Evolutionary conservation across 1,140 invertebrate species (phyloP).

Genomic region (Wiebesia pumilae): DNA sequence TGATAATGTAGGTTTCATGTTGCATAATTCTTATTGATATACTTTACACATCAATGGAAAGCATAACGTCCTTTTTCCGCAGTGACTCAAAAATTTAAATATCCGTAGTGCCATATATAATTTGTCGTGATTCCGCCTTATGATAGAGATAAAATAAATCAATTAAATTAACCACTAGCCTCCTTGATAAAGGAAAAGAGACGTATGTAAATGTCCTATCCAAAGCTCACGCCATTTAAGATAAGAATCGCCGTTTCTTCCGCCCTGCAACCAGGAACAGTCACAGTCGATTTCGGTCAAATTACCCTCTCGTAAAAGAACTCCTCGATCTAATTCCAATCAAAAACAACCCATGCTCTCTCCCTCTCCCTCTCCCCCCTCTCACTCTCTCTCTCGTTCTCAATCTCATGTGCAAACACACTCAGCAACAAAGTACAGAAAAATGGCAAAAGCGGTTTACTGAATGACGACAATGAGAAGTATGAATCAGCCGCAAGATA

Average conservation of each 20-base stretch:
- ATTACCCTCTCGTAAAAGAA: constrained; percentile 34
- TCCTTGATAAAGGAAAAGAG: constrained; percentile 19
- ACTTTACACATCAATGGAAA: not conserved
- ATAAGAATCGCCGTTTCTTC: constrained; percentile 44
- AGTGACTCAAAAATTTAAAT: not conserved
- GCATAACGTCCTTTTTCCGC: not conserved
- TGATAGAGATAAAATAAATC: constrained; percentile 37
- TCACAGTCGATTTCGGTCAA: constrained; percentile 27
- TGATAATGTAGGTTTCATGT: not conserved
- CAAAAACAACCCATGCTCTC: not conserved
- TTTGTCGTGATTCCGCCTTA: constrained; percentile 1
- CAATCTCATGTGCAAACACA: not conserved
- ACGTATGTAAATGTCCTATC: not conserved
- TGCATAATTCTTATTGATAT: not conserved
- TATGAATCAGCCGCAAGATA: constrained; percentile 38
- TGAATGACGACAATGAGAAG: not conserved
- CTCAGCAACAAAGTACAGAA: not conserved
- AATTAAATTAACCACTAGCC: constrained; percentile 29
- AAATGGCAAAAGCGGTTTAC: not conserved
- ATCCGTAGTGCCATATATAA: not conserved
- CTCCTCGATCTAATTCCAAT: constrained; percentile 39
- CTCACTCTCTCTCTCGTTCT: not conserved
- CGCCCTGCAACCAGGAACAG: not conserved
- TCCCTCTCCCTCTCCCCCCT: not conserved
- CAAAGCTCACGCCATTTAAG: constrained; percentile 24